phyloP scores from a whole-genome alignment of 2,888 invertebrate genomes.

The Sinotaia quadrata region DNA sequence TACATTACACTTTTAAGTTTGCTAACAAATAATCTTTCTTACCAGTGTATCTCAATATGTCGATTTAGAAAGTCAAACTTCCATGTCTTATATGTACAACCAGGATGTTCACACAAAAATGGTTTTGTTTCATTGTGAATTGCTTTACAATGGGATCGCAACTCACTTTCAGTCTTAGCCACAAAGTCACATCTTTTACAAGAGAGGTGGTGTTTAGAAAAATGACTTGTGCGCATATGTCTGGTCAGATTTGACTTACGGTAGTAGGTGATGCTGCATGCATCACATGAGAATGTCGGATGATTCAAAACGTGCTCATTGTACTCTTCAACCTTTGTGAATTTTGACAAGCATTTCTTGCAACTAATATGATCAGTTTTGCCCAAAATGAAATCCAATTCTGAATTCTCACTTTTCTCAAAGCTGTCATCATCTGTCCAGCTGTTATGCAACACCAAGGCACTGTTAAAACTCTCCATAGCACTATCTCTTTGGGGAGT shows the following conservation, averaged over 20 bases:
- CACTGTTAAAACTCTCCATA: too few relatives aligned
- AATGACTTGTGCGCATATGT: constrained; percentile 46
- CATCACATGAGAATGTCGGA: constrained; percentile 41
- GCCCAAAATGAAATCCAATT: constrained; percentile 26
- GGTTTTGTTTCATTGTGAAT: constrained; percentile 46
- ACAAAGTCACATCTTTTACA: constrained; percentile 46
- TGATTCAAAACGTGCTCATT: constrained; percentile 30
- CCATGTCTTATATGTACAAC: constrained; percentile 45
- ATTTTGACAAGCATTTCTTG: constrained; percentile 26
- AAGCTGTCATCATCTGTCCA: constrained; percentile 10
- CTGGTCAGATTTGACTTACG: constrained; percentile 47
- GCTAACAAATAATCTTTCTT: too few relatives aligned
- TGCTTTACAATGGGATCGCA: constrained; percentile 42
- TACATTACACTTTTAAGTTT: too few relatives aligned
- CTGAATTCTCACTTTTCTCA: background rate
- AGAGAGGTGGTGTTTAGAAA: constrained; percentile 34
- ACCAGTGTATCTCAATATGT: constrained; percentile 32
- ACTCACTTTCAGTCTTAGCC: constrained; percentile 39
- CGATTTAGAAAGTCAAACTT: constrained; percentile 34
- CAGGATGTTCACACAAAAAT: constrained; percentile 46
- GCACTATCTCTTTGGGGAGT: too few relatives aligned
- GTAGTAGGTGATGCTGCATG: constrained; percentile 45
- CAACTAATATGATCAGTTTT: constrained; percentile 21
- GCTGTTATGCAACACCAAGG: background rate
- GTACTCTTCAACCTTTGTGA: constrained; percentile 25